Evolutionary conservation across 92 coral and sea anemone genomes (phyloP), one percentile per base, ranked within the genome.

Genomic region (Porites cylindrica): DNA sequence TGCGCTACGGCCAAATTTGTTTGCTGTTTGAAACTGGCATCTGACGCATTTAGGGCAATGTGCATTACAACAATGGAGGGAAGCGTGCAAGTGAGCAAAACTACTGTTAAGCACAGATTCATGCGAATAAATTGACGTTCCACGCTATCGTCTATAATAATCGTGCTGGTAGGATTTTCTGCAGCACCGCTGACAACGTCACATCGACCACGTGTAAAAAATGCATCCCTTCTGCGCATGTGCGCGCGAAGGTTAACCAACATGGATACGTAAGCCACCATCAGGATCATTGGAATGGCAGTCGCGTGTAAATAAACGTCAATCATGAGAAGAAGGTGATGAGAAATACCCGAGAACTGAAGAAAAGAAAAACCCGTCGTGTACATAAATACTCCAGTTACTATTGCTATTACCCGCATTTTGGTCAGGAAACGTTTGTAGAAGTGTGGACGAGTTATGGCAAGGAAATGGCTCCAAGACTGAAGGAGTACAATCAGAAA

Each of bases 241-340:
- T 88, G 91, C 38, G 62, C 66, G 43, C 81, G 76, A n/a, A 87
- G 76, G 7, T 66, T 61, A 32, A 64, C 77, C 66, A 87, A 17
- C 18, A 81, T 75, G 7, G 66, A 12, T 10, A 81, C 10, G 51
- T 87, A 87, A 10, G 86, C 81, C 56, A 81, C n/a, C 51, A 81
- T n/a, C 13, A 87, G 17, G 18, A 87, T 54, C 61, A 81, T 62
- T 6, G 91, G 91, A 20, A 80, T 67, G 12, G 82, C 10, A 6
- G 91, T 87, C 17, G 91, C 81, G 68, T 87, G 91, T 24, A 81
- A 51, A 63, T 13, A 61, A 16, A 66, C 87, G 26, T 87, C 91
- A 18, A 87, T 14, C 47, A 47, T 19, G 19, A 78, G 20, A 32
- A 78, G 82, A 20, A 71, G 43, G 11, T 32, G 51, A 9, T 81